Base-by-base conservation (phyloP, 2,888 invertebrate genomes). In the Eudasyphora cyanicolor region DNA sequence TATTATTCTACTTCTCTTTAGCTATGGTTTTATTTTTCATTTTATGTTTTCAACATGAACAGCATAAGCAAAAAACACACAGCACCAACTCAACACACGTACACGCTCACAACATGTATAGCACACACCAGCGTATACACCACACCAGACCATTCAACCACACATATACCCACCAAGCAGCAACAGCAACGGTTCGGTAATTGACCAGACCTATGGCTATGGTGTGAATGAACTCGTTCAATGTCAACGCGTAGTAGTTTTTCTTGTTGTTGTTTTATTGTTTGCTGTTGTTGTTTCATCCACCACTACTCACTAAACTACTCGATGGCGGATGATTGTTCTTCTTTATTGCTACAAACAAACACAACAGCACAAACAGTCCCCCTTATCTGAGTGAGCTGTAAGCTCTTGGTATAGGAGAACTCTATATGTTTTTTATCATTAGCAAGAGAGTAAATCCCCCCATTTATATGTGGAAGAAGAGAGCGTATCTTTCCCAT, bases 181-280 rank as follows among this genome's bases (percentile, higher is more conserved):
- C 29, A 38, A 17, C 6, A 1, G 60, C 42, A 78, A 74, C 60
- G 77, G 64, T 64, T 81, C 88, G 89, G 89, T 87, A 89, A 89
- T 89, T 89, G 88, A 89, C 88, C 88, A 89, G 90, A 81, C 57
- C 88, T 87, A 87, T 86, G n/a, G n/a, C 88, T 87, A 87, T n/a
- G 89, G 89, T 89, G 92, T 91, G 92, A 92, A 92, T 92, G 92
- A 92, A 92, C 92, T 91, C 91, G 91, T 92, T 92, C 92, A 92
- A 92, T 92, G 92, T 92, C 92, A 92, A 90, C 87, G 81, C 84
- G 81, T 81, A 81, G 84, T 84, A 73, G 84, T 81, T 69, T 81
- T 77, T 57, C 32, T 74, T 67, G 4, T 71, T 29, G 32, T 3
- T 64, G 38, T 38, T 38, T 35, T 38, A 29, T 54, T 21, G 24